These are phyloP conservation scores for Pinctada fucata DNA, from an alignment of 2,888 invertebrate species.

Conservation along the genomic window DNA sequence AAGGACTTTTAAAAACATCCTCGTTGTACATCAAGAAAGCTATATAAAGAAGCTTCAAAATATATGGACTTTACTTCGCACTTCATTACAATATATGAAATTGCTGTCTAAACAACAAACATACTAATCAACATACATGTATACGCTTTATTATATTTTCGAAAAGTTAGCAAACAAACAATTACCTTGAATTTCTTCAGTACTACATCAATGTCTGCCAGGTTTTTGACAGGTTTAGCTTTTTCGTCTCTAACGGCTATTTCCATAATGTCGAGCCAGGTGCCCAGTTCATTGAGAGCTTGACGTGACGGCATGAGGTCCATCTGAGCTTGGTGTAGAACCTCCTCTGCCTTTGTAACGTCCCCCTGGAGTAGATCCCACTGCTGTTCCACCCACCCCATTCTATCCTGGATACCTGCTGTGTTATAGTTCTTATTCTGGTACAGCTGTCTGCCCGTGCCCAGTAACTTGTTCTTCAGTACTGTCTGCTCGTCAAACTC, in stretches of 20 bases:
- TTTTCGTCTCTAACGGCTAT: constrained; percentile 62
- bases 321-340: constrained; percentile 73
- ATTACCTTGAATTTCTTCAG: constrained; percentile 73
- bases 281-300: constrained; percentile 69
- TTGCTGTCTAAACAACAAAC: too few relatives aligned
- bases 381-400: constrained; percentile 65
- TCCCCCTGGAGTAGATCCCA: constrained; percentile 70
- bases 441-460: constrained; percentile 67
- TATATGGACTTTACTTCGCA: too few relatives aligned
- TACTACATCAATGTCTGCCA: constrained; percentile 67
- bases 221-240: constrained; percentile 55
- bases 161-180: too few relatives aligned
- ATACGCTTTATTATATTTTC: too few relatives aligned
- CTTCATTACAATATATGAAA: too few relatives aligned
- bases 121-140: too few relatives aligned
- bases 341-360: constrained; percentile 66
- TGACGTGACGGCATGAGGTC: constrained; percentile 74
- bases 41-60: too few relatives aligned
- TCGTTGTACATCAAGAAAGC: too few relatives aligned
- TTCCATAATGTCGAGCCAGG: constrained; percentile 70
- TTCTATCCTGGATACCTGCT: constrained; percentile 56
- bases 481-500: constrained; percentile 70
- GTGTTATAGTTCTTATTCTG: constrained; percentile 62
- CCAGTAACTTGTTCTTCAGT: constrained; percentile 65
- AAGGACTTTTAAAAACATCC: too few relatives aligned